These are phyloP conservation scores for Crepidodera aurea DNA, from an alignment of 2,888 invertebrate genomes.

Conservation along the genomic window DNA sequence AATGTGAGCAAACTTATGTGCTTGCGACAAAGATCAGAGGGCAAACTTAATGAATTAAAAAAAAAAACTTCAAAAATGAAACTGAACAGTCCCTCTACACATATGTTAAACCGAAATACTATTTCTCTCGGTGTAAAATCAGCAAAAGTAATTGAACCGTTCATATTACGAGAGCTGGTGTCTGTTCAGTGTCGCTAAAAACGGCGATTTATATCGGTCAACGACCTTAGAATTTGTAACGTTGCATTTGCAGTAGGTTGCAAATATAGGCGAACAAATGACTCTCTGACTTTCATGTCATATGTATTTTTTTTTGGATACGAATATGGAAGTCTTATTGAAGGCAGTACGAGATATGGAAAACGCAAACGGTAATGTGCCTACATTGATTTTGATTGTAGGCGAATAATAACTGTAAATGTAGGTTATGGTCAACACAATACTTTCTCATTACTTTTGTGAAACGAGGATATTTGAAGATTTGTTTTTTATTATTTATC, in stretches of 20 bases:
- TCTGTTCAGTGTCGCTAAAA: constrained; percentile 49
- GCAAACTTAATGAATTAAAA: no score
- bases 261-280: constrained; percentile 8
- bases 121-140: neutral
- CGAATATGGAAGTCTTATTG: constrained; percentile 6
- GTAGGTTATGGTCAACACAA: constrained; percentile 2
- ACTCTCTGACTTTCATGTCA: neutral
- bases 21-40: no score
- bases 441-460: neutral
- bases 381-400: neutral
- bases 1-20: no score
- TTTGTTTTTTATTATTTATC: no score
- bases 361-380: constrained; percentile 4
- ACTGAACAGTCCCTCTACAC: no score
- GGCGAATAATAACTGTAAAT: neutral
- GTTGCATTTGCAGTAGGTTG: constrained; percentile 41
- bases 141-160: constrained; percentile 21
- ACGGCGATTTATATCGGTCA: constrained; percentile 49
- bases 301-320: neutral
- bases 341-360: constrained; percentile 1
- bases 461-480: no score
- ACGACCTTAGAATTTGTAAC: constrained; percentile 50
- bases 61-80: no score
- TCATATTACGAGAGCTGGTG: constrained; percentile 29
- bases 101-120: no score